Percentiles rank a stretch among this genome's conserved stretches.
phyloP scores from a whole-genome alignment of 35 echinoderm and acorn worm genomes.

The Amphiura filiformis region DNA sequence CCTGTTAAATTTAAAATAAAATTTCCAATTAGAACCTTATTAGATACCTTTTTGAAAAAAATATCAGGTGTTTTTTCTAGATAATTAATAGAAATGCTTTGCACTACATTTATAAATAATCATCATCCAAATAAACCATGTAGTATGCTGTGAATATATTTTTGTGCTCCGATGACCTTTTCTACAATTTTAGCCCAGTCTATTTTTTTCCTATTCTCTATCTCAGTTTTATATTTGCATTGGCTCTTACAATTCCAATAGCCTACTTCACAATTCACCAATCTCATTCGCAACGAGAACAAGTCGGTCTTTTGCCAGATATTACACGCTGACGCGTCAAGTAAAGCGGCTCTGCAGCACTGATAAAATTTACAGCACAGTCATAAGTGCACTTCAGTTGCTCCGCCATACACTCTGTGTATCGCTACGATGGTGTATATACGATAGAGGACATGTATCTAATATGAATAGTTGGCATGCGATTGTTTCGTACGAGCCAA shows the following conservation, averaged over 20 bases:
- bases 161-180: not conserved
- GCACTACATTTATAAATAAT: too few species aligned
- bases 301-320: not conserved
- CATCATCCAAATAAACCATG: not conserved
- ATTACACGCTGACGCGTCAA: conserved; percentile 6
- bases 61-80: too few species aligned
- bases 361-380: not conserved
- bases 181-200: not conserved
- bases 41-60: too few species aligned
- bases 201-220: not conserved
- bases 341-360: not conserved
- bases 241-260: conserved; percentile 8
- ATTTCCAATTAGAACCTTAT: too few species aligned
- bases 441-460: not conserved
- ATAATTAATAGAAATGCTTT: too few species aligned
- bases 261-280: not conserved
- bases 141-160: not conserved
- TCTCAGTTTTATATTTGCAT: not conserved
- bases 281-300: not conserved
- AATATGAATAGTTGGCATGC: not conserved
- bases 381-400: not conserved
- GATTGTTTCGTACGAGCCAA: not conserved
- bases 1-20: too few species aligned
- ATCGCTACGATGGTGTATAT: not conserved
- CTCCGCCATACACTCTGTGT: not conserved